Evolutionary conservation across 2,888 invertebrate species (phyloP).

Genomic region (Siphlonurus alternatus): DNA sequence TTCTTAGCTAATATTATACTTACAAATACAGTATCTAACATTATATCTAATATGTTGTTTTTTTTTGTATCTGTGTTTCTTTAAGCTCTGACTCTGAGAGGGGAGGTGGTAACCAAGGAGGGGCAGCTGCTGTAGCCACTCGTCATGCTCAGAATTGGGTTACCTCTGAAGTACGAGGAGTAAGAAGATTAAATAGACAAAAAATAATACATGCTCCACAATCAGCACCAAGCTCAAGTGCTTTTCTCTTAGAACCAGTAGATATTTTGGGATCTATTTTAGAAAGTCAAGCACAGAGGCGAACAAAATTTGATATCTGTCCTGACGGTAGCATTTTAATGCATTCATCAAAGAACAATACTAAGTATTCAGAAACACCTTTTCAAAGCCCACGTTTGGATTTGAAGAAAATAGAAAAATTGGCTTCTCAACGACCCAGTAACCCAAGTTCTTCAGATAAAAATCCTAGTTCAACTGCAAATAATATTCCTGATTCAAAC

Average conservation of each 20-base stretch:
- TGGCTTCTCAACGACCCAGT: neutral
- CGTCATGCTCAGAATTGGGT: neutral
- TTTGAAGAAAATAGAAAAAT: neutral
- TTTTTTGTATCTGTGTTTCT: no score
- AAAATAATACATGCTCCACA: neutral
- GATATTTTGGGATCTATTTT: neutral
- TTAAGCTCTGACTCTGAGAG: neutral
- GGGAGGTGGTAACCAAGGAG: neutral
- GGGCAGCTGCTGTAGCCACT: neutral
- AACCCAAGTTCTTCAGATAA: neutral
- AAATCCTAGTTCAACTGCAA: neutral
- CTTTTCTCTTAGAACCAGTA: neutral
- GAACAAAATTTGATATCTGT: neutral
- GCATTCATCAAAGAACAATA: neutral
- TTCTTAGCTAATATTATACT: no score
- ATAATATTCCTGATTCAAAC: neutral
- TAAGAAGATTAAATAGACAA: neutral
- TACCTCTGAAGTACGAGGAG: neutral
- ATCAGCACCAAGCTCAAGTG: neutral
- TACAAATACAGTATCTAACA: no score
- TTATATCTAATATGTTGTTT: no score
- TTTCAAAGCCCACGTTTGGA: neutral
- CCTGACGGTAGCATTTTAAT: neutral
- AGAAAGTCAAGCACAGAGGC: neutral
- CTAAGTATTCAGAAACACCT: neutral